Base-by-base conservation (phyloP, 2,797 vertebrate genomes). In the Syndactyla subalaris region DNA sequence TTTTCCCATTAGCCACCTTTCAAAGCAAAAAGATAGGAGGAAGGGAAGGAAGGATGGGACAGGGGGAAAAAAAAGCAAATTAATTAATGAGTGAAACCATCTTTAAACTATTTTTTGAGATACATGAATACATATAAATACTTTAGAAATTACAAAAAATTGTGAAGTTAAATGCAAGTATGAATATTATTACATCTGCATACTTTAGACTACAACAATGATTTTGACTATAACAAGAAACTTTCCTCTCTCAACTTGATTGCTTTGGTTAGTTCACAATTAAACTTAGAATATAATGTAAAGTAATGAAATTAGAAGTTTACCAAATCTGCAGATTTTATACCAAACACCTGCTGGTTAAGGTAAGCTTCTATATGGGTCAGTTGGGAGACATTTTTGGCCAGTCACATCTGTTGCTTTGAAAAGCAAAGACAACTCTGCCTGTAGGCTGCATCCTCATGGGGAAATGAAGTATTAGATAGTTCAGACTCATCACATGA, bases 1-100 rank as follows among this genome's bases (percentile, higher is more conserved):
- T 98, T 96, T 97, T 98, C 52, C 98, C 97, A 14, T 99, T 99
- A 20, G 99, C 99, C 95, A 98, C 98, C 99, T 99, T 96, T 95
- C 14, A 95, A 57, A 74, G 30, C 45, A 19, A 84, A 83, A 83
- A 85, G 62, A 62, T 32, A 49, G n/a, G 14, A 90, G 46, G 20
- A 68, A 29, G 21, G 16, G 12, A 5, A 34, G 10, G 58, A 52
- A 43, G 6, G 15, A 72, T 51, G 57, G 30, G n/a, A 54, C 3
- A 5, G 30, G 27, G 27, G 12, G 1, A 5, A 27, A 30, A 46
- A 15, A 39, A 29, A 18, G 4, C 20, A 51, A 77, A 67, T 48
- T 55, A 2, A 63, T 84, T 75, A 89, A 57, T 58, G 27, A 75
- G 12, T 32, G 30, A 81, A 78, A 75, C 2, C 3, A 68, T 27